Evolutionary conservation across 2,113 vertebrate genomes (phyloP), one percentile per base, ranked within the genome.

Genomic region (Chionis minor): DNA sequence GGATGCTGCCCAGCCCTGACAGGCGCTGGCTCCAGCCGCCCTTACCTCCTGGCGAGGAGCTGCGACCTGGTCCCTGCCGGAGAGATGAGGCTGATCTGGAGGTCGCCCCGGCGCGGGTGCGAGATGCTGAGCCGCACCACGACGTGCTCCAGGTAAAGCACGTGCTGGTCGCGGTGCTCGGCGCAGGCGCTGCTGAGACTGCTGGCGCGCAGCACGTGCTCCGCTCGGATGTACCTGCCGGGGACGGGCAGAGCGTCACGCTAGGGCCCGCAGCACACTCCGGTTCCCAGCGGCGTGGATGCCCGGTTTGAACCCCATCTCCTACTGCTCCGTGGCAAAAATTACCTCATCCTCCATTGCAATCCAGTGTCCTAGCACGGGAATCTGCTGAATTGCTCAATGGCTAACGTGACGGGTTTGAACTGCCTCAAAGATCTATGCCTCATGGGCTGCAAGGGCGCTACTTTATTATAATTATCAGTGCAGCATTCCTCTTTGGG

Each of bases 61-160:
- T 99, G 99, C 0, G 99, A 99, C 81, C 97, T 98, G 24, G 99
- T 99, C 49, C 99, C 99, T 0, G 98, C 98, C 0, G 99, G 99
- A 30, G 99, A 99, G 49, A 98, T 67, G 56, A 99, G 98, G 97
- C 98, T 98, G 97, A 99, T 99, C 96, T 99, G 99, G 71, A 99
- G 98, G 97, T 99, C 99, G 2, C 99, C 99, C 0, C 99, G 98
- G 49, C 99, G 98, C 0, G 98, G 99, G 90, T 99, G 99, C 1
- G 98, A 93, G 30, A 99, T 98, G 55, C 98, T 98, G 91, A 99
- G 94, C 12, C 98, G 96, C 33, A 98, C 98, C 38, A 99, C 98
- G 5, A 99, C 99, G 0, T 99, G 99, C 70, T 99, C 99, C 94
- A 99, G 94, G 94, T 98, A 98, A 47, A 94, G 92, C 82, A 99